A percentile compares a stretch with the other conserved stretches of the same genome.
These are phyloP conservation scores for Lytechinus variegatus DNA, from an alignment of 35 echinoderm and acorn worm genomes.

Conservation along the genomic window DNA sequence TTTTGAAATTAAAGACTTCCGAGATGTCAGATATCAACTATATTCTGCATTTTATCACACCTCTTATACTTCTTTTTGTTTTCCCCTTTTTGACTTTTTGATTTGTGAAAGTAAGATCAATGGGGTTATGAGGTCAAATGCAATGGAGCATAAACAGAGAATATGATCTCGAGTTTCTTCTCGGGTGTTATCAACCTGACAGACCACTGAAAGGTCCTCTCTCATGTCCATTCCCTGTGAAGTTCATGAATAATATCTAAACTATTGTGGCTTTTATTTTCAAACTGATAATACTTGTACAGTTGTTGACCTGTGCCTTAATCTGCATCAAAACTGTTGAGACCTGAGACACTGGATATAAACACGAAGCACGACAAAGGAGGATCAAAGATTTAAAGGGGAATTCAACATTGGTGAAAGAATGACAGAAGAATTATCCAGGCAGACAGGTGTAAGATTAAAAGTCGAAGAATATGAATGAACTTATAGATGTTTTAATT, in stretches of 20 bases:
- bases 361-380: neutral
- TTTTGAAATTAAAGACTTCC: neutral
- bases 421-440: neutral
- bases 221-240: neutral
- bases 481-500: neutral
- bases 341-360: neutral
- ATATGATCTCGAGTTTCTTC: neutral
- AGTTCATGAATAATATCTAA: constrained; percentile 21
- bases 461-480: no score
- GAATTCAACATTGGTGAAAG: neutral
- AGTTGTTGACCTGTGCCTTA: neutral
- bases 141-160: neutral
- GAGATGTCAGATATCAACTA: neutral
- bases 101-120: neutral
- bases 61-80: neutral
- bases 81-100: no score
- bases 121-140: neutral
- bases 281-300: neutral
- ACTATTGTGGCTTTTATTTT: neutral
- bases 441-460: no score
- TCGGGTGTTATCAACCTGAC: neutral
- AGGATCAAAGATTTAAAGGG: neutral
- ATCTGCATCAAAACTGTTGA: neutral
- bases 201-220: neutral
- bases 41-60: neutral